Percentiles rank a stretch among this genome's conserved stretches.
These are phyloP conservation scores for Drosophila robusta DNA, from an alignment of 2,888 invertebrate species.

Conservation along the genomic window DNA sequence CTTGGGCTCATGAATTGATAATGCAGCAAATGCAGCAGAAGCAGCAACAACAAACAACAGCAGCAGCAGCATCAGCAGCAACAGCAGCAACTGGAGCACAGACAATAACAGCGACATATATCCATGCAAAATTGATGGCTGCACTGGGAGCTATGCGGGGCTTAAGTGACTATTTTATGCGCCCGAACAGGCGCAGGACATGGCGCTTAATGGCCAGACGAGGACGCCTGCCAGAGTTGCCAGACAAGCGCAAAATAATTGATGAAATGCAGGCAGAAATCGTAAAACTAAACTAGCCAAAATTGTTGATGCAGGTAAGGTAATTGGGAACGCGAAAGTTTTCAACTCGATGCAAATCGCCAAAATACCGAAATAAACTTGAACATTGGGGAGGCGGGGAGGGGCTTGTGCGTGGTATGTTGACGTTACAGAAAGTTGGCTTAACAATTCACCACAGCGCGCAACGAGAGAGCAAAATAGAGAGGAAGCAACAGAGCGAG, in stretches of 20 bases:
- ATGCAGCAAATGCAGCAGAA: conserved; percentile 68
- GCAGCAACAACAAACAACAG: conserved; percentile 29
- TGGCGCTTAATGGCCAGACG: conserved; percentile 5
- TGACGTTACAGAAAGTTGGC: conserved; percentile 18
- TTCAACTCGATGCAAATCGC: conserved; percentile 22
- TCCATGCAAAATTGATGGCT: conserved; percentile 71
- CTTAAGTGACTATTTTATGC: conserved; percentile 48
- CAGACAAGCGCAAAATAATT: conserved; percentile 8
- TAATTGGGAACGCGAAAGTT: conserved; percentile 11
- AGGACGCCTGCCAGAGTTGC: conserved; percentile 4
- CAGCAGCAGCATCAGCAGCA: conserved; percentile 13
- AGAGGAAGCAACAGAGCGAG: conserved; percentile 3
- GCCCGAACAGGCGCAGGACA: conserved; percentile 14
- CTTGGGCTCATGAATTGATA: conserved; percentile 71
- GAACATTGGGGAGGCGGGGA: conserved; percentile 4
- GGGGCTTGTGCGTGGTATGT: conserved; percentile 1
- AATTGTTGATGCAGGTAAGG: not conserved
- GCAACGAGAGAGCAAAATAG: conserved; percentile 23
- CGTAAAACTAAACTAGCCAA: not conserved
- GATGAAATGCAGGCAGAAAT: conserved; percentile 10
- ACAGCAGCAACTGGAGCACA: conserved; percentile 17
- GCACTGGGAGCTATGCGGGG: conserved; percentile 34
- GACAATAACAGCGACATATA: conserved; percentile 32
- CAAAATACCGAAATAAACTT: conserved; percentile 27
- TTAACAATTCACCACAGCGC: conserved; percentile 56